Percentiles rank a stretch among this genome's conserved stretches.
Conservation (phyloP, 2,888 invertebrate genomes). For the Tetheella fluctuosa region DNA sequence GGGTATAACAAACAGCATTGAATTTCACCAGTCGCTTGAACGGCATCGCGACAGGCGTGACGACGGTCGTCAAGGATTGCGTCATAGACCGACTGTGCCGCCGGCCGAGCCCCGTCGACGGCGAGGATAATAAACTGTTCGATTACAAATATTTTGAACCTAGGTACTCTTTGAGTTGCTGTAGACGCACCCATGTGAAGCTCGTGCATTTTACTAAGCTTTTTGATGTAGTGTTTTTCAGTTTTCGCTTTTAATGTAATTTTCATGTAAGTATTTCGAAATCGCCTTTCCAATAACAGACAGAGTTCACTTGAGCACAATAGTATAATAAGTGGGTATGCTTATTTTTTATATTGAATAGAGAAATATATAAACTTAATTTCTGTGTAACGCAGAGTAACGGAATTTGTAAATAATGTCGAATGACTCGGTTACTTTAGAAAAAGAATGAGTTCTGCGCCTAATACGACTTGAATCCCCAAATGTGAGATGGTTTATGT, state of each 20-base stretch:
- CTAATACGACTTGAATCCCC: no score
- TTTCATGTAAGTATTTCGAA: no score
- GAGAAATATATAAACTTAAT: no score
- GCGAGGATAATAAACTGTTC: constrained; percentile 77
- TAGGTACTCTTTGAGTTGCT: constrained; percentile 83
- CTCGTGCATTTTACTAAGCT: constrained; percentile 32
- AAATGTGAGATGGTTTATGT: no score
- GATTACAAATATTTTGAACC: constrained; percentile 87
- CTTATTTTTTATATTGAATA: no score
- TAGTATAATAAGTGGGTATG: no score
- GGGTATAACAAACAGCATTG: background rate
- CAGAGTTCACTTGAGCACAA: no score
- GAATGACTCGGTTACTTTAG: no score
- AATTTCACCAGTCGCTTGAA: constrained; percentile 84
- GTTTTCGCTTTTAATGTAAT: constrained; percentile 16
- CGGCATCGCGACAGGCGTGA: constrained; percentile 88
- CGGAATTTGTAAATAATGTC: no score
- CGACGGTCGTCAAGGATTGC: constrained; percentile 87
- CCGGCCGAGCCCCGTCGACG: constrained; percentile 70
- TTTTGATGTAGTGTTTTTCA: constrained; percentile 41
- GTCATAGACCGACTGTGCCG: constrained; percentile 85
- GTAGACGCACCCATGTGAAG: constrained; percentile 55
- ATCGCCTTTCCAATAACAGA: no score
- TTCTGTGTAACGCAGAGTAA: no score
- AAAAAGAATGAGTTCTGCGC: no score